phyloP scores from a whole-genome alignment of 2,797 vertebrate species.

The Sitta carolinensis region DNA sequence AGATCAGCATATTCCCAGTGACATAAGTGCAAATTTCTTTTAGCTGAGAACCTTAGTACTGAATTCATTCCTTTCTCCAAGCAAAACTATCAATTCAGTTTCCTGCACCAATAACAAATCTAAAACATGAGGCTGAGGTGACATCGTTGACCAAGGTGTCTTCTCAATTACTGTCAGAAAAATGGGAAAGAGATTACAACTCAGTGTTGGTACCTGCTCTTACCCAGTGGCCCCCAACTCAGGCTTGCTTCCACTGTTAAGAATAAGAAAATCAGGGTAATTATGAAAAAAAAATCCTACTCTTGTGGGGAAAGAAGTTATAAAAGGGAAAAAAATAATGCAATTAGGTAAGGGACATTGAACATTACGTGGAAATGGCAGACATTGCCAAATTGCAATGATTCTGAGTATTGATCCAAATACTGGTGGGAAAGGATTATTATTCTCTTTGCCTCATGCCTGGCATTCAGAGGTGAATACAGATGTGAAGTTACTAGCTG shows the following conservation, averaged over 20 bases:
- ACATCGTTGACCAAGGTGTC: neutral
- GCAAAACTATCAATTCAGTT: neutral
- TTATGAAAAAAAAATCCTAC: neutral
- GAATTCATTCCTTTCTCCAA: neutral
- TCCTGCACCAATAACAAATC: neutral
- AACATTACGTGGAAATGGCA: neutral
- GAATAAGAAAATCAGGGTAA: neutral
- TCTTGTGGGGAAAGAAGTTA: neutral
- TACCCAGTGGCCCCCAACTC: neutral
- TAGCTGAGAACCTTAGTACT: no score
- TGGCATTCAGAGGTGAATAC: neutral
- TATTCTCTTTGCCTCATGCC: neutral
- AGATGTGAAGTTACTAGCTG: neutral
- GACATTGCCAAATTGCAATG: neutral
- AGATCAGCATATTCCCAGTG: neutral
- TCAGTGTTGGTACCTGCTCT: neutral
- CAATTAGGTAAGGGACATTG: neutral
- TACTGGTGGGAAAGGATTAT: neutral
- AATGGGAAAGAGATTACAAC: neutral
- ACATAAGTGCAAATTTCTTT: neutral
- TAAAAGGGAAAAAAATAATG: neutral
- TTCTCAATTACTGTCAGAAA: no score
- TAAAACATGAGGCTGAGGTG: neutral
- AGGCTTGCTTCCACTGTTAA: neutral
- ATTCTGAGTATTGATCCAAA: neutral